phyloP scores from a whole-genome alignment of 2,797 vertebrate genomes.

The Varecia variegata region DNA sequence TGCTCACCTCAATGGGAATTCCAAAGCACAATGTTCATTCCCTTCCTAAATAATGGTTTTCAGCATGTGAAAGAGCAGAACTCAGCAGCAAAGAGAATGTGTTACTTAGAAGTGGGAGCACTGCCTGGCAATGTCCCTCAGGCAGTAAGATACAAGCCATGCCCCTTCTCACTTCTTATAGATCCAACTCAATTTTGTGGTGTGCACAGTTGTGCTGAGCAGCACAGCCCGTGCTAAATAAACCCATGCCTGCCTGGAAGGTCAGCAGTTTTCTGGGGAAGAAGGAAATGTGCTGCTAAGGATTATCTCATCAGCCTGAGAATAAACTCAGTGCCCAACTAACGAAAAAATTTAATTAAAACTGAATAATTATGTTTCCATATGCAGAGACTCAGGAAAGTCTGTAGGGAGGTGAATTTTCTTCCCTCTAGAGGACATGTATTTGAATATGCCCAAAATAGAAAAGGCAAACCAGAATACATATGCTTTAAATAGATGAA shows the following conservation, averaged over 20 bases:
- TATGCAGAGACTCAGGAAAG: neutral
- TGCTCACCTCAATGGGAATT: slow-evolving; percentile 21
- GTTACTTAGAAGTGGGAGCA: neutral
- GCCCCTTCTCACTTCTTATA: neutral
- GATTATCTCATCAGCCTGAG: neutral
- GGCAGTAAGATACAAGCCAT: neutral
- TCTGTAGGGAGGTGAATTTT: neutral
- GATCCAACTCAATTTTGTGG: neutral
- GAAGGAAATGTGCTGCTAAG: neutral
- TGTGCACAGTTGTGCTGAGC: neutral
- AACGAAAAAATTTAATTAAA: slow-evolving; percentile 45
- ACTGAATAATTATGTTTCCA: neutral
- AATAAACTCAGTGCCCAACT: neutral
- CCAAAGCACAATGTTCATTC: slow-evolving; percentile 9
- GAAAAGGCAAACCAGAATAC: slow-evolving; percentile 45
- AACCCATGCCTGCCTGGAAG: neutral
- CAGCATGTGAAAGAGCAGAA: slow-evolving; percentile 6
- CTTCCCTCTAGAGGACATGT: neutral
- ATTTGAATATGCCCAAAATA: slow-evolving; percentile 57
- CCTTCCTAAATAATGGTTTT: slow-evolving; percentile 27
- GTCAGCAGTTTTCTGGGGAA: slow-evolving; percentile 52
- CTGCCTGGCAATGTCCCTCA: neutral
- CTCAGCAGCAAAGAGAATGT: slow-evolving; percentile 6
- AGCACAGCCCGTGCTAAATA: neutral
- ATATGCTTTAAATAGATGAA: slow-evolving; percentile 46